phyloP scores from a whole-genome alignment of 2,797 vertebrate species.

The Hapalemur alaotrensis region DNA sequence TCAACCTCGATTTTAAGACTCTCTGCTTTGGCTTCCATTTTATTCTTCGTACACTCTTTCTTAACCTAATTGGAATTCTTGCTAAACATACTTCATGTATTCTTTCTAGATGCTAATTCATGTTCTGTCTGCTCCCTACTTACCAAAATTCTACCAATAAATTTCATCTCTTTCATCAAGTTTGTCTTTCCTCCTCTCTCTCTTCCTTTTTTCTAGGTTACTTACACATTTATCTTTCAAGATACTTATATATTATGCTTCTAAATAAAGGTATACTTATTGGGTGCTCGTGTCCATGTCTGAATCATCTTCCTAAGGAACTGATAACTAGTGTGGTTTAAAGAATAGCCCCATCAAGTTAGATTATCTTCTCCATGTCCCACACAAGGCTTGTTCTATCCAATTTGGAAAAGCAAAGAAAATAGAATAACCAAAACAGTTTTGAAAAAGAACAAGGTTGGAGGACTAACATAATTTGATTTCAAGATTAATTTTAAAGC shows the following conservation, averaged over 20 bases:
- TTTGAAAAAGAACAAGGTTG: slow-evolving; percentile 3
- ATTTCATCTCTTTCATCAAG: background rate
- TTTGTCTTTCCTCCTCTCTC: background rate
- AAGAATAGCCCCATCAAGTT: background rate
- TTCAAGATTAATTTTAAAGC: background rate
- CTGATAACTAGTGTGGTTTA: background rate
- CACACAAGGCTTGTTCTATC: background rate
- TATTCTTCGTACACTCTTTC: background rate
- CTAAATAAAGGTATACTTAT: background rate
- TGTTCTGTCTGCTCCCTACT: background rate
- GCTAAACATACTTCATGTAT: background rate
- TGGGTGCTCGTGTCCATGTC: background rate
- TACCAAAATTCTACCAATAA: background rate
- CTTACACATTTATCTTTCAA: background rate
- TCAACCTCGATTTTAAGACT: background rate
- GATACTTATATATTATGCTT: background rate
- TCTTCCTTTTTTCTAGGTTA: background rate
- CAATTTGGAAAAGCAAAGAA: background rate
- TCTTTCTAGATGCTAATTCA: background rate
- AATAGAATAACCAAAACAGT: background rate
- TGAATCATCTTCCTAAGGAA: background rate
- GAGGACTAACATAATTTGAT: background rate
- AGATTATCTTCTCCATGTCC: background rate
- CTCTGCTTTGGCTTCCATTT: background rate
- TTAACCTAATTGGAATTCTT: background rate